Conservation (phyloP, 2,113 vertebrate species). For the Oncorhynchus tshawytscha region DNA sequence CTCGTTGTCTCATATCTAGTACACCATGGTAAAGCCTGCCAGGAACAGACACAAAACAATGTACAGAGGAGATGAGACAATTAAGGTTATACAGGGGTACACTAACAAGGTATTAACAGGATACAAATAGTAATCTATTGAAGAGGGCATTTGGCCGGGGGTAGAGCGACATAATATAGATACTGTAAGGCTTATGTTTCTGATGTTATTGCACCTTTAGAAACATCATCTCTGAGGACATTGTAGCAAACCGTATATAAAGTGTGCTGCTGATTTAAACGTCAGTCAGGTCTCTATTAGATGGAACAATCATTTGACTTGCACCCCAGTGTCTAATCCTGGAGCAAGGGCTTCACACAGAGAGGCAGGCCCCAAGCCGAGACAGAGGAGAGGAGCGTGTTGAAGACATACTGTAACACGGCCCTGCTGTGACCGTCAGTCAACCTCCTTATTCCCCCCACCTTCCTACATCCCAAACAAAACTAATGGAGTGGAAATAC, state of each 20-base stretch:
- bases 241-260: neutral
- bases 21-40: neutral
- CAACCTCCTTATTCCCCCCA: conserved; percentile 9
- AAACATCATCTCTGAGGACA: neutral
- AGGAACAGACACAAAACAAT: neutral
- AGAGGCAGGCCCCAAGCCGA: conserved; percentile 56
- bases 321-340: conserved; percentile 58
- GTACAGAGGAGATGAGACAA: too few species aligned
- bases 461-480: conserved; percentile 40
- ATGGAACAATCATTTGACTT: conserved; percentile 60
- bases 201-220: neutral
- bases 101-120: neutral
- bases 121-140: neutral
- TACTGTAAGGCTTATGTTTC: neutral
- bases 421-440: conserved; percentile 50
- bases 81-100: neutral
- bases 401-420: conserved; percentile 55
- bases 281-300: conserved; percentile 61
- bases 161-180: neutral
- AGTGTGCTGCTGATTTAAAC: conserved; percentile 41
- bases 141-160: neutral
- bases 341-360: conserved; percentile 57
- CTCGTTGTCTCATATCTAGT: neutral
- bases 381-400: conserved; percentile 50
- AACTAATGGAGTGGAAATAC: conserved; percentile 53